Base-by-base conservation (phyloP, 2,888 invertebrate species). In the Acholoe squamosa region DNA sequence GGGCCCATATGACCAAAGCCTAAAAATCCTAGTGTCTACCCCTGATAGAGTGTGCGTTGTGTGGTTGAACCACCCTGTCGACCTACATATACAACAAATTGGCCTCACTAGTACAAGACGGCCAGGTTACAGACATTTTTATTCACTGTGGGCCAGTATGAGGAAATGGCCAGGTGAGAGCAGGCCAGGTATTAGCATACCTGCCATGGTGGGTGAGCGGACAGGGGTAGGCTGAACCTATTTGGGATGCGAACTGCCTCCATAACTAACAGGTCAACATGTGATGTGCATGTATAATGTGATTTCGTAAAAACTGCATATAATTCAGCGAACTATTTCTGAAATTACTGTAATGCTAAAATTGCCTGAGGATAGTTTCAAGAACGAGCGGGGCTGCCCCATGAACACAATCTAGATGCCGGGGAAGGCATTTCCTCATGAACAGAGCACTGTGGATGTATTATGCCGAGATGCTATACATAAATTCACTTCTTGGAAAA, bases 131-230 rank as follows among this genome's bases (percentile, higher is more conserved):
- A 61, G 61, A 3, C 61, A 61, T 61, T 61, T 61, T 61, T 61
- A 61, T 61, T 61, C 61, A 61, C n/a, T 19, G 61, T 14, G 61
- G 5, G 14, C 22, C 61, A 61, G 61, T n/a, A 61, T 61, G 61
- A 61, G 61, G 61, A 61, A 61, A 61, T 61, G n/a, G 61, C 61
- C 61, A 61, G 61, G 61, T n/a, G 61, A 61, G n/a, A 61, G n/a
- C 61, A n/a, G 61, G 19, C 61, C 61, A 54, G 61, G n/a, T 19
- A 61, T 61, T 61, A n/a, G 19, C 61, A 61, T 61, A 61, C 61
- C 61, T 61, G 61, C 61, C 61, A 14, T n/a, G 22, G 19, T 19
- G 61, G 61, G 1, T n/a, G 22, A 61, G 22, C n/a, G 61, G 7
- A 61, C 61, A 61, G 5, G 5, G 43, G 61, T 7, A 61, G 61